A percentile compares a stretch with the other conserved stretches of the same genome.
These are phyloP conservation scores for Nymphalis polychloros DNA, from an alignment of 2,888 invertebrate species.

Conservation along the genomic window DNA sequence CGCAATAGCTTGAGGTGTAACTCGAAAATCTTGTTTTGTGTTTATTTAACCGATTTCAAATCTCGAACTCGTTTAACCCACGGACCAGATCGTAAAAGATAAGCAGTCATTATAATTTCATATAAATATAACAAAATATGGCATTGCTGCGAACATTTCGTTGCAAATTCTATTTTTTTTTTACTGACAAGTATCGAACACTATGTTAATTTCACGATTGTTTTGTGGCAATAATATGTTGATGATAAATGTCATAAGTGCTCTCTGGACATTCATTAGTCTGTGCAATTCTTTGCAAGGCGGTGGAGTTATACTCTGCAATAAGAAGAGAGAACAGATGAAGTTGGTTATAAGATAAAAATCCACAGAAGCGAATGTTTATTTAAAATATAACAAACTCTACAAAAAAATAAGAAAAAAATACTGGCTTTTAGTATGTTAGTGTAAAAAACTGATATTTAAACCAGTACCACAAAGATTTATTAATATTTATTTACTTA, in stretches of 20 bases:
- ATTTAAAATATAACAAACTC: too few species aligned
- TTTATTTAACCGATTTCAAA: constrained; percentile 37
- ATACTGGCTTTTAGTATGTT: too few species aligned
- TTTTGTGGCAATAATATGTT: not conserved
- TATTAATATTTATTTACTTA: too few species aligned
- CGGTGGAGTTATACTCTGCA: too few species aligned
- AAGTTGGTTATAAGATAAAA: too few species aligned
- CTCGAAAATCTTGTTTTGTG: constrained; percentile 39
- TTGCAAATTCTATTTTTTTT: constrained; percentile 5
- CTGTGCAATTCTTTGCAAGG: too few species aligned
- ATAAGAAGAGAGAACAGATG: too few species aligned
- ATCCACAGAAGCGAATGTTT: too few species aligned
- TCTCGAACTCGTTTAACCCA: constrained; percentile 36
- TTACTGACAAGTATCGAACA: not conserved
- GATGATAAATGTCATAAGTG: not conserved
- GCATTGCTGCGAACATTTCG: not conserved
- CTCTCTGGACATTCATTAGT: too few species aligned
- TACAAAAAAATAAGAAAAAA: too few species aligned
- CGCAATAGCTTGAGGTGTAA: constrained; percentile 32
- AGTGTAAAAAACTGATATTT: too few species aligned
- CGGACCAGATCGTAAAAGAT: constrained; percentile 28
- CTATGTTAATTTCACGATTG: not conserved
- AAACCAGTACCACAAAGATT: too few species aligned
- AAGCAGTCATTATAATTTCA: constrained; percentile 23
- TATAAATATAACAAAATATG: constrained; percentile 17